Evolutionary conservation across 1,140 invertebrate species (phyloP).

Genomic region (Hyles euphorbiae): DNA sequence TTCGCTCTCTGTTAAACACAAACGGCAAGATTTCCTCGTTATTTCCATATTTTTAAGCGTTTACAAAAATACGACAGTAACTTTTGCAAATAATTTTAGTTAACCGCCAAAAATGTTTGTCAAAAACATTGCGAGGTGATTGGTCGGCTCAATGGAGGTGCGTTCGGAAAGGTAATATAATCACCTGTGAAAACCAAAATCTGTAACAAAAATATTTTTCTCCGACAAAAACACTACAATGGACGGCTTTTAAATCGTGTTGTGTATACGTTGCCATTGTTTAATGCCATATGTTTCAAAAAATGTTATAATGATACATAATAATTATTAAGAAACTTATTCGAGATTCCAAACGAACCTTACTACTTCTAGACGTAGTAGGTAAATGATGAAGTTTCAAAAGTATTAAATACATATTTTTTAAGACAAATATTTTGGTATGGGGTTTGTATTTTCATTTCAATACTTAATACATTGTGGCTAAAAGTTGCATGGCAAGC

Average conservation of each 20-base stretch:
- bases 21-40: slow-evolving; percentile 47
- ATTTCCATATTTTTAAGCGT: slow-evolving; percentile 43
- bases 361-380: slow-evolving; percentile 2
- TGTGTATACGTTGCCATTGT: slow-evolving; percentile 53
- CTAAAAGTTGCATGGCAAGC: slow-evolving; percentile 15
- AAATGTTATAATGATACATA: neutral
- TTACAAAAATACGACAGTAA: slow-evolving; percentile 1
- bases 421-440: no score
- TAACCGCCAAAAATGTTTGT: slow-evolving; percentile 36
- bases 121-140: slow-evolving; percentile 9
- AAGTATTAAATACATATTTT: no score
- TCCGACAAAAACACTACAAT: slow-evolving; percentile 55
- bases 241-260: slow-evolving; percentile 54
- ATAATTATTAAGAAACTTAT: neutral
- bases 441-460: neutral
- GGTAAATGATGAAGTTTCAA: slow-evolving; percentile 7
- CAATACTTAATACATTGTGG: slow-evolving; percentile 3
- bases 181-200: slow-evolving; percentile 2
- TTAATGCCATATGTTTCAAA: slow-evolving; percentile 16
- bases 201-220: slow-evolving; percentile 20
- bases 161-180: slow-evolving; percentile 16
- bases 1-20: slow-evolving; percentile 56
- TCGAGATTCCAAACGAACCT: neutral
- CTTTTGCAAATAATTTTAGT: slow-evolving; percentile 7
- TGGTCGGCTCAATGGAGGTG: slow-evolving; percentile 20